Evolutionary conservation across 2,888 invertebrate species (phyloP).

Genomic region (Seira sanloemensis): DNA sequence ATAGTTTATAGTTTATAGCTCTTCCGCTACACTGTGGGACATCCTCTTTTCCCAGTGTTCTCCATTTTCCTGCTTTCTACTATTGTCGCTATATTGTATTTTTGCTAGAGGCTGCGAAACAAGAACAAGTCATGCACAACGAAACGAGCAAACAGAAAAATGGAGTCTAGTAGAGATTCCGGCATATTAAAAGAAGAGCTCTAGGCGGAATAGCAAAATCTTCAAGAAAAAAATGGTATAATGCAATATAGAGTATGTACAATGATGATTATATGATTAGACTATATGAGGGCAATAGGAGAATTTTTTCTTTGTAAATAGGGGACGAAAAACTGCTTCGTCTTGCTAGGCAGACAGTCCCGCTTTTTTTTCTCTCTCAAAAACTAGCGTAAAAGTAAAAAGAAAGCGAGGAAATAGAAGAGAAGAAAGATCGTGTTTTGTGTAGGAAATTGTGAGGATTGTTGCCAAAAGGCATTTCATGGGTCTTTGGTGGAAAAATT

Average conservation of each 20-base stretch:
- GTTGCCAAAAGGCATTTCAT: slow-evolving; percentile 67
- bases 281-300: not conserved
- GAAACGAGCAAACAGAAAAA: slow-evolving; percentile 1
- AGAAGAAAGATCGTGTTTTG: slow-evolving; percentile 46
- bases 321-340: too few relatives aligned
- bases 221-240: not conserved
- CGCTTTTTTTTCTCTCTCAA: not conserved
- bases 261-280: not conserved
- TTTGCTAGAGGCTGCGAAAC: slow-evolving; percentile 4
- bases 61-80: too few relatives aligned
- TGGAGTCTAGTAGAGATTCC: not conserved
- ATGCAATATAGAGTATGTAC: not conserved
- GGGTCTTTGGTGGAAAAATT: slow-evolving; percentile 67
- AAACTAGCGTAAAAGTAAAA: not conserved
- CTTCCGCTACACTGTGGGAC: too few relatives aligned
- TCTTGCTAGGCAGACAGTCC: too few relatives aligned
- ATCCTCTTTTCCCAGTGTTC: too few relatives aligned
- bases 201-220: not conserved
- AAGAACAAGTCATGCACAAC: slow-evolving; percentile 38
- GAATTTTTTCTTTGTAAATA: not conserved
- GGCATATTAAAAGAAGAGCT: not conserved
- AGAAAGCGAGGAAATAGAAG: slow-evolving; percentile 28
- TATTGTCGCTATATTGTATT: not conserved
- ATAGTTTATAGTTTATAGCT: too few relatives aligned
- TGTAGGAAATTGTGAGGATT: slow-evolving; percentile 60